Percentiles rank a stretch among this genome's conserved stretches.
Evolutionary conservation across 2,797 vertebrate genomes (phyloP).

Genomic region (Pteronotus mesoamericanus): DNA sequence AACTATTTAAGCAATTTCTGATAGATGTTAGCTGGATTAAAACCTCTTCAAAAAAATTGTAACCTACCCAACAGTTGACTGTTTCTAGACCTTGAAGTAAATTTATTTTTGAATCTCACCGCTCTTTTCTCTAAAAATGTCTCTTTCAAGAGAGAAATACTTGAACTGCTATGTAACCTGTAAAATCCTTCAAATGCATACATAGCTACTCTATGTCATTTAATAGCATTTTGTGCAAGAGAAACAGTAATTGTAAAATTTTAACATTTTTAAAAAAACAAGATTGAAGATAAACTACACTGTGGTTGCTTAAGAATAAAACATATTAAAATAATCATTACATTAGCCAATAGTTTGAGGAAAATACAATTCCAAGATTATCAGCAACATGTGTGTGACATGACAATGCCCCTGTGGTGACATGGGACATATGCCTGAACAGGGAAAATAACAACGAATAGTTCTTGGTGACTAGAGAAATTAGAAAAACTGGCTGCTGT

Average conservation of each 20-base stretch:
- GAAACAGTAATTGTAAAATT: not conserved
- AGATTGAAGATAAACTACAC: not conserved
- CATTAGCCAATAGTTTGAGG: not conserved
- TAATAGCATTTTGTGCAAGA: not conserved
- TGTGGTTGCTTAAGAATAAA: not conserved
- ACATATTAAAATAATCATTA: slow-evolving; percentile 1
- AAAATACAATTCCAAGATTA: not conserved
- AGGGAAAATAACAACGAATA: not conserved
- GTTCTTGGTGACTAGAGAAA: not conserved
- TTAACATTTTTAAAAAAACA: not conserved
- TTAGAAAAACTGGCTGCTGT: not conserved
- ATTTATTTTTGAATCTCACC: not conserved
- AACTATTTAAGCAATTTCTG: not conserved
- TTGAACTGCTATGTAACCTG: not conserved
- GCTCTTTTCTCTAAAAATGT: not conserved
- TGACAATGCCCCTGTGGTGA: not conserved
- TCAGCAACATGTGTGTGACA: not conserved
- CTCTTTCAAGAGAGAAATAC: not conserved
- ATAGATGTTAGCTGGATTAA: not conserved
- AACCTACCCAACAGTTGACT: not conserved
- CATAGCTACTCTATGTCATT: not conserved
- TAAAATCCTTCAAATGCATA: not conserved
- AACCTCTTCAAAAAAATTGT: not conserved
- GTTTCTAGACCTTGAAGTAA: not conserved
- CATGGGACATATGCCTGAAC: not conserved